A percentile compares a stretch with the other conserved stretches of the same genome.
phyloP scores from a whole-genome alignment of 1,140 invertebrate genomes.

The Wiebesia pumilae region DNA sequence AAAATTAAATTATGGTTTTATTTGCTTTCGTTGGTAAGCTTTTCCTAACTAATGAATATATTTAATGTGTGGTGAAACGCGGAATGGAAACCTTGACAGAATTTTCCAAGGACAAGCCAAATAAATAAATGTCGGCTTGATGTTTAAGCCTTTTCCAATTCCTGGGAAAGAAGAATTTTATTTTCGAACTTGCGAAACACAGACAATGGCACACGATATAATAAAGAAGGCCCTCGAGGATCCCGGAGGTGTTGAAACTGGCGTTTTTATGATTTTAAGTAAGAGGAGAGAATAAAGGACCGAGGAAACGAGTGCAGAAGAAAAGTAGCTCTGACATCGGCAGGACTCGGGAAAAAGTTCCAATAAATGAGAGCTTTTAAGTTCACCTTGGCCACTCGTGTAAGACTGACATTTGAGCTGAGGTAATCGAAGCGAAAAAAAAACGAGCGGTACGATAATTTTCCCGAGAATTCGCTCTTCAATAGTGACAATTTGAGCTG shows the following conservation, averaged over 20 bases:
- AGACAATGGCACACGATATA: slow-evolving; percentile 21
- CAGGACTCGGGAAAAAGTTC: background rate
- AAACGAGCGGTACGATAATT: background rate
- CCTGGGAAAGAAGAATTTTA: background rate
- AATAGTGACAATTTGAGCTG: background rate
- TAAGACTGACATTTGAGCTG: background rate
- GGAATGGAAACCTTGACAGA: background rate
- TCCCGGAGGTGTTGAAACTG: slow-evolving; percentile 5
- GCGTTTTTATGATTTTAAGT: slow-evolving; percentile 34
- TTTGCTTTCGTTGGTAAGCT: background rate
- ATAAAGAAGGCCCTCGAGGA: slow-evolving; percentile 29
- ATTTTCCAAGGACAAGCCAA: background rate
- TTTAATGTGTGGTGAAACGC: background rate
- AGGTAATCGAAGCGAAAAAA: background rate
- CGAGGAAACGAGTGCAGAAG: background rate
- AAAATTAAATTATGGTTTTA: background rate
- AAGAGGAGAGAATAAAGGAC: background rate
- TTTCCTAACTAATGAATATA: too few relatives aligned
- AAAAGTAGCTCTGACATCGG: background rate
- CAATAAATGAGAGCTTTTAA: slow-evolving; percentile 36
- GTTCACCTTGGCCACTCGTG: background rate
- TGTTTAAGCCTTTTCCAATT: background rate
- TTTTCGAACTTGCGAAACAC: background rate
- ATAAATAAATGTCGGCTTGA: slow-evolving; percentile 16
- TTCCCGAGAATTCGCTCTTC: background rate